Conservation (phyloP, 2,113 vertebrate species). For the Sphyrna mokarran region DNA sequence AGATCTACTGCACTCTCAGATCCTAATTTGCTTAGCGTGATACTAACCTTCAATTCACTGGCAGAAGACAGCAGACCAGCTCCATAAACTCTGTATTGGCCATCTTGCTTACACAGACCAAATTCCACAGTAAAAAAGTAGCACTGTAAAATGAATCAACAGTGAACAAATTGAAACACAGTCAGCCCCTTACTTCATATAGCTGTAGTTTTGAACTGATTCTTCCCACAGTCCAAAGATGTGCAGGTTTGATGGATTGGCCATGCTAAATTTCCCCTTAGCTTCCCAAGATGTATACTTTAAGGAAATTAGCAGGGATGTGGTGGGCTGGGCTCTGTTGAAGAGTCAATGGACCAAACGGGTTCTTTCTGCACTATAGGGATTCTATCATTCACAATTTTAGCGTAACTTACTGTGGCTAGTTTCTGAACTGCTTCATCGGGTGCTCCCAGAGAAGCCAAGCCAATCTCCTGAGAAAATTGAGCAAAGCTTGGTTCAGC, state of each 20-base stretch:
- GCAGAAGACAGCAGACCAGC: slow-evolving; percentile 92
- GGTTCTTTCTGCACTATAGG: too few species aligned
- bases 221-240: too few species aligned
- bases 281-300: too few species aligned
- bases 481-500: slow-evolving; percentile 97
- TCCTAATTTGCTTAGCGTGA: neutral
- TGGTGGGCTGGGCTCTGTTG: too few species aligned
- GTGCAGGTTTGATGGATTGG: too few species aligned
- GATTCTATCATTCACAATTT: neutral
- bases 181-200: neutral
- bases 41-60: slow-evolving; percentile 85
- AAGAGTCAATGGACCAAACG: too few species aligned
- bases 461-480: slow-evolving; percentile 95
- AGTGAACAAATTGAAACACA: neutral
- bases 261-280: too few species aligned
- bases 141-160: slow-evolving; percentile 64
- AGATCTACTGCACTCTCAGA: neutral
- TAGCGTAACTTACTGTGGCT: slow-evolving; percentile 71
- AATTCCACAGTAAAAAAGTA: slow-evolving; percentile 99
- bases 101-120: slow-evolving; percentile 93
- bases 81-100: slow-evolving; percentile 82
- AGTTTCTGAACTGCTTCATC: slow-evolving; percentile 92
- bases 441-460: slow-evolving; percentile 90
- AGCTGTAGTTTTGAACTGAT: neutral
- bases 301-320: too few species aligned